Evolutionary conservation across 2,113 vertebrate genomes (phyloP).

Genomic region (Misgurnus mizolepis): DNA sequence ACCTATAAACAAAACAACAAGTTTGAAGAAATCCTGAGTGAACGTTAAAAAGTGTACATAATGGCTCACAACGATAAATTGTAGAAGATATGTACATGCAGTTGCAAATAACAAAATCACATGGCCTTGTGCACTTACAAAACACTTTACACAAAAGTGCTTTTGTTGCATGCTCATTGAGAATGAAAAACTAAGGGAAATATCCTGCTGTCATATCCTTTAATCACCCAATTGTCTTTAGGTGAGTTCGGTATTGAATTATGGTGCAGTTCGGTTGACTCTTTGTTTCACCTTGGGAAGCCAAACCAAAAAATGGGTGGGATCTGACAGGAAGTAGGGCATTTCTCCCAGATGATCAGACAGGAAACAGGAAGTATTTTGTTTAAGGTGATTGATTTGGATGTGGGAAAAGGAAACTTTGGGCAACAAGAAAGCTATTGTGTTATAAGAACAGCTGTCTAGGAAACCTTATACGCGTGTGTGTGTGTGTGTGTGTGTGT

Average conservation of each 20-base stretch:
- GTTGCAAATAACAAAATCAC: not conserved
- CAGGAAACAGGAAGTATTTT: conserved; percentile 47
- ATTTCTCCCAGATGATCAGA: conserved; percentile 31
- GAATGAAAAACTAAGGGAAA: not conserved
- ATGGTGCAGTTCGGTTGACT: not conserved
- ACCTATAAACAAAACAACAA: too few relatives aligned
- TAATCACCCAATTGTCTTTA: conserved; percentile 5
- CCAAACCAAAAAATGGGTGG: conserved; percentile 27
- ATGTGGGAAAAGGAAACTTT: conserved; percentile 41
- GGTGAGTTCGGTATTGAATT: not conserved
- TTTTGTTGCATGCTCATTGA: not conserved
- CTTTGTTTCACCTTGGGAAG: conserved; percentile 13
- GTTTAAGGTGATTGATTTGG: conserved; percentile 36
- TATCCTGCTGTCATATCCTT: not conserved
- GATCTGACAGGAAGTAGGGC: conserved; percentile 30
- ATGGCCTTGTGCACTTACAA: not conserved
- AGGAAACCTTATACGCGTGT: not conserved
- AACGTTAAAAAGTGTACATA: too few relatives aligned
- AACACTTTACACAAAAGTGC: not conserved
- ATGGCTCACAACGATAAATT: too few relatives aligned
- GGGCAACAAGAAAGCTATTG: conserved; percentile 12
- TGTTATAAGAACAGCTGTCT: conserved; percentile 13
- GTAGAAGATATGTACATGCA: too few relatives aligned
- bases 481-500: conserved; percentile 1
- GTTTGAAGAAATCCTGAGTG: too few relatives aligned